phyloP scores from a whole-genome alignment of 1,140 invertebrate genomes.

The Dendrolimus punctatus region DNA sequence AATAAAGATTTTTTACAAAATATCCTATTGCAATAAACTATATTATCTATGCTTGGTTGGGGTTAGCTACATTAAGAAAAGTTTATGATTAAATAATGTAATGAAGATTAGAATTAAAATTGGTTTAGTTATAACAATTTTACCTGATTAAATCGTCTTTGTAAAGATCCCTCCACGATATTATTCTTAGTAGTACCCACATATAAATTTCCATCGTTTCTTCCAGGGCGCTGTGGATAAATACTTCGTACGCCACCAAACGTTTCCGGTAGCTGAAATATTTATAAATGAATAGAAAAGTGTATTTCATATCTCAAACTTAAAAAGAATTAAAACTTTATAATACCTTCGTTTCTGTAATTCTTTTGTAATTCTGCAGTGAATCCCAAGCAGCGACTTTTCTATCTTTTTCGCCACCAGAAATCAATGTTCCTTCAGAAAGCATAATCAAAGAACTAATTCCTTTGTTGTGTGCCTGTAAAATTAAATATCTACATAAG shows the following conservation, averaged over 20 bases:
- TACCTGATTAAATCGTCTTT: constrained; percentile 91
- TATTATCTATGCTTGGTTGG: too few species aligned
- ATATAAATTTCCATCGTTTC: constrained; percentile 92
- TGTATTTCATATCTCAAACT: neutral
- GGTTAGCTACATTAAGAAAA: too few species aligned
- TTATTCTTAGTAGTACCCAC: constrained; percentile 95
- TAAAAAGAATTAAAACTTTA: neutral
- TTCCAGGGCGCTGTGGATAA: constrained; percentile 87
- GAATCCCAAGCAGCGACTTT: constrained; percentile 95
- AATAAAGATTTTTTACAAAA: too few species aligned
- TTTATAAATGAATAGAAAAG: too few species aligned
- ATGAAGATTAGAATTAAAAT: neutral
- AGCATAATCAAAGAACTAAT: constrained; percentile 90
- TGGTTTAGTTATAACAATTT: neutral
- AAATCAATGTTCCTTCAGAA: constrained; percentile 90
- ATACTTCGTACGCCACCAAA: constrained; percentile 89
- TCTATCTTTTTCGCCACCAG: constrained; percentile 90
- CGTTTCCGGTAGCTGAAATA: constrained; percentile 82
- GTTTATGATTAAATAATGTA: neutral
- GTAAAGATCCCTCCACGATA: constrained; percentile 93
- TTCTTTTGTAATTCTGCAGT: constrained; percentile 90
- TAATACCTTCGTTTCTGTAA: constrained; percentile 87
- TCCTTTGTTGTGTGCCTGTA: constrained; percentile 85
- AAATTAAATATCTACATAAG: too few species aligned
- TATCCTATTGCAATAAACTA: too few species aligned